phyloP scores from a whole-genome alignment of 1,140 invertebrate species.

The Sinella curviseta region DNA sequence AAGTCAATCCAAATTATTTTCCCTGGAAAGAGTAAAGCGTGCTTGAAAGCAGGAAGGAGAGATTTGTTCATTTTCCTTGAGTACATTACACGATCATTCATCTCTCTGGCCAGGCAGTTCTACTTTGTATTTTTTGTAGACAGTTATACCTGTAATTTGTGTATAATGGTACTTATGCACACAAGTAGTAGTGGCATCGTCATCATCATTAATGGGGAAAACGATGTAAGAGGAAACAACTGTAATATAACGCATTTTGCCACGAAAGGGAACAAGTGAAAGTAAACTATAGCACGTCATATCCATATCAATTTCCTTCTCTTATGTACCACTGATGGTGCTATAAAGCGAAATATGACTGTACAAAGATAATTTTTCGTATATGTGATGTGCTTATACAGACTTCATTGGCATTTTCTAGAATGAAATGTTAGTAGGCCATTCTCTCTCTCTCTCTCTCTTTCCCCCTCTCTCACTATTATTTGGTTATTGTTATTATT shows the following conservation, averaged over 20 bases:
- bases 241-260: neutral
- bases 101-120: too few relatives aligned
- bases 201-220: neutral
- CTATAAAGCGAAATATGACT: neutral
- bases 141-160: neutral
- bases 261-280: neutral
- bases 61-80: neutral
- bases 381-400: neutral
- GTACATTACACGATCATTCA: neutral
- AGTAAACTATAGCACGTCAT: neutral
- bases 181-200: neutral
- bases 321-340: neutral
- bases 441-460: neutral
- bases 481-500: conserved; percentile 22
- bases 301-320: neutral
- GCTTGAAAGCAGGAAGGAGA: neutral
- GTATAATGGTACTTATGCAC: neutral
- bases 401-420: conserved; percentile 14
- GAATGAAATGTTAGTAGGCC: conserved; percentile 26
- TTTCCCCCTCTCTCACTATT: too few relatives aligned
- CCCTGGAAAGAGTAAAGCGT: too few relatives aligned
- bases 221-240: too few relatives aligned
- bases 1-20: too few relatives aligned
- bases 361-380: neutral
- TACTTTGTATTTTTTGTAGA: neutral